Evolutionary conservation across 2,797 vertebrate genomes (phyloP).

Genomic region (Danio choprae): DNA sequence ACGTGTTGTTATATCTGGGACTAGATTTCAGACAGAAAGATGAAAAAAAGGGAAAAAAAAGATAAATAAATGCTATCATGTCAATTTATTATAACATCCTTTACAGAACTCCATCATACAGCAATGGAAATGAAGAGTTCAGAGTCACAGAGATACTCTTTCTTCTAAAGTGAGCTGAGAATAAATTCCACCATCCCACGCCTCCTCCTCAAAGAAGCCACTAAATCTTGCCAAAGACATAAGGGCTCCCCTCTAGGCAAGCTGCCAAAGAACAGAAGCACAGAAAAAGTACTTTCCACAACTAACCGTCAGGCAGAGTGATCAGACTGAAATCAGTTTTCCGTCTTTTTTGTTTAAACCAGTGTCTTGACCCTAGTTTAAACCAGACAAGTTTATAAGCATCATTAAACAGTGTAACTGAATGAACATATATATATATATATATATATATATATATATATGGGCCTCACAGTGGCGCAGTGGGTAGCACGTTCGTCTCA

Average conservation of each 20-base stretch:
- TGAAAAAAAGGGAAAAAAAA: no score
- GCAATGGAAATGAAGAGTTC: not conserved
- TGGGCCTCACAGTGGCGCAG: no score
- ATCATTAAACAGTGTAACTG: no score
- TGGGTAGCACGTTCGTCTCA: no score
- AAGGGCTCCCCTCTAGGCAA: constrained; percentile 10
- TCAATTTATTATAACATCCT: not conserved
- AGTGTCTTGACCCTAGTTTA: no score
- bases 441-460: no score
- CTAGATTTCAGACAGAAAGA: no score
- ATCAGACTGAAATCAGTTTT: constrained; percentile 1
- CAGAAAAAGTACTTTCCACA: not conserved
- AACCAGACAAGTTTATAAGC: no score
- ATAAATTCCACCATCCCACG: not conserved
- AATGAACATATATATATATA: no score
- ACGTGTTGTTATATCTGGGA: no score
- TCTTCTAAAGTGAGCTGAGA: constrained; percentile 10
- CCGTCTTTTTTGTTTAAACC: no score
- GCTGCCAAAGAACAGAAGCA: constrained; percentile 17
- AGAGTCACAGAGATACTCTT: constrained; percentile 8
- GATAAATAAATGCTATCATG: not conserved
- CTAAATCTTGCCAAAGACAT: constrained; percentile 16
- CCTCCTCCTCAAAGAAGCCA: not conserved
- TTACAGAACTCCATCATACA: not conserved
- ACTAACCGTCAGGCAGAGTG: not conserved